Percentiles rank a stretch among this genome's conserved stretches.
Evolutionary conservation across 2,888 invertebrate species (phyloP).

Genomic region (Lobophora halterata): DNA sequence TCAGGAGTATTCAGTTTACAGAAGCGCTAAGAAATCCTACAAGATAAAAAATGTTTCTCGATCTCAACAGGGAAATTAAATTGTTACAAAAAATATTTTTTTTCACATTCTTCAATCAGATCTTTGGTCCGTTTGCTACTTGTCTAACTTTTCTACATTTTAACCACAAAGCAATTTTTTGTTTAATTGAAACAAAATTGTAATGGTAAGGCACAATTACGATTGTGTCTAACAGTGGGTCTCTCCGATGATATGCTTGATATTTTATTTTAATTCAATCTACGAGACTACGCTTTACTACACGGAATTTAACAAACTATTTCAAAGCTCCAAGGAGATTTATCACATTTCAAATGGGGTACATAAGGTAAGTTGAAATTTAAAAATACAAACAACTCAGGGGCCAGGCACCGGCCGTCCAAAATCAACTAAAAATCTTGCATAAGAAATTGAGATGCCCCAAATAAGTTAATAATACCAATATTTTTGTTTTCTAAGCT

Average conservation of each 20-base stretch:
- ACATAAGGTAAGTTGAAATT: neutral
- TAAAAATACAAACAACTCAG: constrained; percentile 22
- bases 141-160: constrained; percentile 42
- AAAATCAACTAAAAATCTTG: constrained; percentile 19
- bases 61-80: constrained; percentile 59
- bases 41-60: constrained; percentile 27
- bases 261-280: constrained; percentile 42
- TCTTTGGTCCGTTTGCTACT: constrained; percentile 70
- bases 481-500: constrained; percentile 27
- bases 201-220: constrained; percentile 70
- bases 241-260: constrained; percentile 65
- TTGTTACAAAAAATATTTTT: constrained; percentile 73
- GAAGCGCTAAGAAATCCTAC: constrained; percentile 20
- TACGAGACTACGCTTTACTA: constrained; percentile 58
- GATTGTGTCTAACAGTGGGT: constrained; percentile 59
- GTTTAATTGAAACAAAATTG: constrained; percentile 46
- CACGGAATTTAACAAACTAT: constrained; percentile 46
- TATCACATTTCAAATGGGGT: constrained; percentile 39
- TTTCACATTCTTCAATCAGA: constrained; percentile 54
- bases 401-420: constrained; percentile 14
- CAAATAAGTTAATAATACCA: constrained; percentile 18
- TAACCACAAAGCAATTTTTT: constrained; percentile 32
- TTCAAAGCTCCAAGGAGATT: constrained; percentile 31
- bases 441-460: constrained; percentile 17
- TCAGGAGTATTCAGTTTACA: too few relatives aligned